Base-by-base conservation (phyloP, 2,888 invertebrate genomes). In the Trypoxylon attenuatum region DNA sequence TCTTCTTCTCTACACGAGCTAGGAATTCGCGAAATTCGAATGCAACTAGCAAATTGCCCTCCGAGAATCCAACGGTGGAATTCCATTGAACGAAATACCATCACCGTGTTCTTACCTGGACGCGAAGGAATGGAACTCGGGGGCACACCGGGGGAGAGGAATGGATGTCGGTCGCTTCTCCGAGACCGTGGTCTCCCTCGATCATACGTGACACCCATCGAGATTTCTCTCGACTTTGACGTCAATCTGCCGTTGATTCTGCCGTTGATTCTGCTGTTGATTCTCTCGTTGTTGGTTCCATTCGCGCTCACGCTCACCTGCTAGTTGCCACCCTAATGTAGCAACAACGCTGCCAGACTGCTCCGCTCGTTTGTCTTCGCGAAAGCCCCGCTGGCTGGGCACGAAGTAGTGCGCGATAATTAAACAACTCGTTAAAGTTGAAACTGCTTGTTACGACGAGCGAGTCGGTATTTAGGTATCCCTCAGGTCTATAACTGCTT, bases 41-140 rank as follows among this genome's bases (percentile, higher is more conserved):
- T 72, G 80, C 82, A 82, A 82, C 82, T 82, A 82, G 84, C 83
- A 82, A 84, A 84, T 84, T 83, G 81, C 80, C 68, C 78, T 70
- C 66, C 72, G 77, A 73, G 83, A 82, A 84, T 84, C 71, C 77
- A 67, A 65, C 77, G 73, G 60, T 72, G 82, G 82, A 82, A 84
- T 84, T 82, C 78, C 82, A 79, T 78, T 75, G 71, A 78, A 76
- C 80, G 74, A 82, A 80, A 84, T 83, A 78, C 83, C 82, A 77
- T 79, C 79, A 76, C 79, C 74, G 78, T 79, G 80, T 83, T 84
- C 82, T 84, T 83, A 81, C 81, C 77, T 80, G 79, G 59, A 67
- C 75, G 71, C 72, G 73, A 72, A 76, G 79, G 81, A 82, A 83
- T 79, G 81, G 75, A 63, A 61, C 33, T 13, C 60, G 70, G 71